phyloP scores from a whole-genome alignment of 2,797 vertebrate genomes.

The Sebastes nivosus region DNA sequence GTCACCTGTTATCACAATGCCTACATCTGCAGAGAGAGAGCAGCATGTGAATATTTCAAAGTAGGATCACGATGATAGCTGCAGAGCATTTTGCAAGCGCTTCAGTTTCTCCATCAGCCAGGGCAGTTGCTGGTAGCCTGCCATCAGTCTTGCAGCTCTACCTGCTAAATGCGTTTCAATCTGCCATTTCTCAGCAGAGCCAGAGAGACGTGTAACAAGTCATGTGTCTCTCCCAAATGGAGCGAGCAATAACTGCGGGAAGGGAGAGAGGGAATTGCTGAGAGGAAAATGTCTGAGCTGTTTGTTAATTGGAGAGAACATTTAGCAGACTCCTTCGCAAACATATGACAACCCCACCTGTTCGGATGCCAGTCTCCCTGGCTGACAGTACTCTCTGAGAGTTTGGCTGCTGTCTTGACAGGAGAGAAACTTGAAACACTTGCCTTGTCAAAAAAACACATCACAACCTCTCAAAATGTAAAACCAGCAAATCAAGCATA shows the following conservation, averaged over 20 bases:
- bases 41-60: conserved; percentile 18
- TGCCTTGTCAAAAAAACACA: conserved; percentile 51
- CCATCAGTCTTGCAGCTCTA: conserved; percentile 41
- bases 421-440: conserved; percentile 51
- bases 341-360: conserved; percentile 79
- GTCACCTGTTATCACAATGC: conserved; percentile 35
- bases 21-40: conserved; percentile 16
- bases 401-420: conserved; percentile 62
- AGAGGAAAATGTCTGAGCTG: conserved; percentile 58
- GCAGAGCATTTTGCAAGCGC: conserved; percentile 19
- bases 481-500: conserved; percentile 32
- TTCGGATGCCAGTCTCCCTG: conserved; percentile 64
- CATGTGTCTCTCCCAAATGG: conserved; percentile 42
- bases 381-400: conserved; percentile 63
- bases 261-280: conserved; percentile 14
- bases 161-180: conserved; percentile 53
- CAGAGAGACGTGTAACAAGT: conserved; percentile 45
- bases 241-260: conserved; percentile 21
- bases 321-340: conserved; percentile 68
- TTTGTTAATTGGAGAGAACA: conserved; percentile 74
- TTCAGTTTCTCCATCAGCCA: conserved; percentile 32
- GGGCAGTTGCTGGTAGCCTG: conserved; percentile 18
- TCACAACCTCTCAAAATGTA: conserved; percentile 35
- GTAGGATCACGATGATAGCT: not conserved
- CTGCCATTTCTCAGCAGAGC: conserved; percentile 51